Evolutionary conservation across 2,113 vertebrate genomes (phyloP), one percentile per base, ranked within the genome.

Genomic region (Gallinago paraguaiae): DNA sequence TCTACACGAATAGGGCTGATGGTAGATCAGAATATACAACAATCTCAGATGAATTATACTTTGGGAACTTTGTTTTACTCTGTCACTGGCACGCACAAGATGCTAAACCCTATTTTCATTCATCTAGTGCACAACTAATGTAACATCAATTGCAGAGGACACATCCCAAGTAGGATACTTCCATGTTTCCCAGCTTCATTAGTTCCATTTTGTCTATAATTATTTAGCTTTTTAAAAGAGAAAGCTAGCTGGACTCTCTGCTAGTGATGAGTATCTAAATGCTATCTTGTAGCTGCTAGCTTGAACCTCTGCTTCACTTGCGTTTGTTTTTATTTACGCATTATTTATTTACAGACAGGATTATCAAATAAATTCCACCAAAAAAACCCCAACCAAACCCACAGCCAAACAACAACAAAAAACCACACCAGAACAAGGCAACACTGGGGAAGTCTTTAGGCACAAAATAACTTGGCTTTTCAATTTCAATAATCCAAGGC

Each of bases 1-100:
- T 56, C 35, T 17, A 9, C 70, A 10, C 13, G 3, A 7, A 8
- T 3, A 12, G 0, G 0, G 1, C 19, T 76, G 9, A 9, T 6
- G 18, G 48, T 19, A 70, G 70, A 81, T 6, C 50, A 81, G 18
- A 63, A 28, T 13, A 53, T 0, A 25, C 33, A 50, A 54, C 2
- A 28, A 56, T 9, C 12, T 8, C 37, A 60, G 39, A 20, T 2
- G 10, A 86, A 31, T 12, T 7, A 4, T 0, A 18, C 8, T 4
- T 22, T 43, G 13, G 61, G 31, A 50, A 70, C n/a, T 35, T 25
- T 2, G 43, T 4, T 37, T 68, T 35, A 39, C 33, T 41, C 81
- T 30, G 12, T 6, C 63, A 53, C 31, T 14, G 7, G 7, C 39
- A 88, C 31, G 8, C 14, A 43, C 50, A 63, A n/a, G 50, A 65